These are phyloP conservation scores for Antheraea assamensis DNA, from an alignment of 2,888 invertebrate genomes.

Conservation along the genomic window DNA sequence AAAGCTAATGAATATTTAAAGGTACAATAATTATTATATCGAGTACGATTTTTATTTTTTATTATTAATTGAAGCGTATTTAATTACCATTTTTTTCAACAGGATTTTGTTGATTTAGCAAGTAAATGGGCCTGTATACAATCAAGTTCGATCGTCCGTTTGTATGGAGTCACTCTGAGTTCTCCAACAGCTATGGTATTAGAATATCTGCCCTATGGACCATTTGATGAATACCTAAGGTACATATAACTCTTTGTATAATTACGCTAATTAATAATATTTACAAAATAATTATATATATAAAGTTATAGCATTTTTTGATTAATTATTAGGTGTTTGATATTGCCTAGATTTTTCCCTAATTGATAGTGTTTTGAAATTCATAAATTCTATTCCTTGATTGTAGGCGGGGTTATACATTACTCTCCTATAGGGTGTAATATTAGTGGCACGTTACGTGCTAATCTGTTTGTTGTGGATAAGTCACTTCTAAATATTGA, in stretches of 20 bases:
- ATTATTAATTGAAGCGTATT: background rate
- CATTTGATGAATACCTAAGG: constrained; percentile 87
- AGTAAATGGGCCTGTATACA: constrained; percentile 91
- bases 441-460: too few relatives aligned
- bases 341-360: too few relatives aligned
- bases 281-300: too few relatives aligned
- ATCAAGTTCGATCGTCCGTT: constrained; percentile 88
- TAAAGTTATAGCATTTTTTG: too few relatives aligned
- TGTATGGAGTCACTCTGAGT: constrained; percentile 89
- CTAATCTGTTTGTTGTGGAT: too few relatives aligned
- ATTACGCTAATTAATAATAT: too few relatives aligned
- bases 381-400: too few relatives aligned
- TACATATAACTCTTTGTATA: constrained; percentile 33
- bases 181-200: constrained; percentile 91
- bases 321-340: too few relatives aligned
- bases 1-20: constrained; percentile 83
- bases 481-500: too few relatives aligned
- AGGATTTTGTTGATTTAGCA: constrained; percentile 90
- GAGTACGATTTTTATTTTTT: background rate
- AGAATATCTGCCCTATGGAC: constrained; percentile 90
- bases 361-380: too few relatives aligned
- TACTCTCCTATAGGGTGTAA: too few relatives aligned
- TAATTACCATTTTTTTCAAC: constrained; percentile 41
- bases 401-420: too few relatives aligned
- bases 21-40: constrained; percentile 55